Evolutionary conservation across 2,113 vertebrate genomes (phyloP), one percentile per base, ranked within the genome.

Genomic region (Noturus placidus): DNA sequence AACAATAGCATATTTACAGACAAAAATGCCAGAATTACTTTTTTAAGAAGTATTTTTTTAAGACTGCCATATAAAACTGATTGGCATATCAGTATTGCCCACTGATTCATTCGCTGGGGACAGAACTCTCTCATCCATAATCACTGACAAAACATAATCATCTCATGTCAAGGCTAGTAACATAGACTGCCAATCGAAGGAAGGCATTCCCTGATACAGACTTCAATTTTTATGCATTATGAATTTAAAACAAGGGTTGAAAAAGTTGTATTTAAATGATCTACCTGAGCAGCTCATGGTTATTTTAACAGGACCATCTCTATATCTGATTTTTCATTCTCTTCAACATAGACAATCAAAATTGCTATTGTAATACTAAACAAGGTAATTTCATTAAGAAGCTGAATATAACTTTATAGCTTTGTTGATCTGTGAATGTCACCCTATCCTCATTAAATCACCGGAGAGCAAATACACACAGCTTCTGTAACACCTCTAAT

Each of bases 201-300:
- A 63, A 52, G 4, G 83, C 87, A 50, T 82, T 30, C 82, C 88
- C 91, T 93, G 89, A 93, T 93, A 86, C 90, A 86, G 91, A 91
- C 92, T 93, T 93, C 92, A 91, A 90, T 93, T 89, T 91, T 92
- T 90, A 94, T 94, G 93, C 95, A 95, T 95, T 93, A 94, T 94
- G 93, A 95, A 95, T 94, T 87, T 87, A 89, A 88, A 84, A 35
- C 65, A 67, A 33, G 30, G 88, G 82, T 92, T 30, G 56, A 86
- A 86, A 22, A 74, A 22, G 33, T 35, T 2, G 56, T 90, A 94
- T 95, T 95, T 92, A 89, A 93, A 93, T 94, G 91, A 93, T 91
- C 91, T 89, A 76, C 84, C 88, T 92, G 92, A 94, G 92, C 93
- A 91, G 82, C 82, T 91, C 91, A 92, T 94, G 92, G 92, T 93